A percentile compares a stretch with the other conserved stretches of the same genome.
Evolutionary conservation across 1,140 invertebrate species (phyloP).

Genomic region (Musca vetustissima): DNA sequence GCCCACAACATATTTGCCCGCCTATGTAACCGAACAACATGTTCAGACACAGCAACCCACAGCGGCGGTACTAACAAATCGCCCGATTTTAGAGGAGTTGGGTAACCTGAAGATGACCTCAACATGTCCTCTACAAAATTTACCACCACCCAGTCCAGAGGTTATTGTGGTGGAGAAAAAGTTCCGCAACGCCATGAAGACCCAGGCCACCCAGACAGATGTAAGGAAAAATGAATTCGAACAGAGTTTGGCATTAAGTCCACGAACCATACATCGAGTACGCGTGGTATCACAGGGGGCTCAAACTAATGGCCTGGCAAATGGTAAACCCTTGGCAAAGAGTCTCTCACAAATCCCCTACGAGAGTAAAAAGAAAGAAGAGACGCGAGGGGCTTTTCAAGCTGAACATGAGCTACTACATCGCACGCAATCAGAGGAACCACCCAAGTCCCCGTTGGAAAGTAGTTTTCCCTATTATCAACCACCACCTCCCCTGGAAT

Average conservation of each 20-base stretch:
- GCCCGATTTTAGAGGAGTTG: constrained; percentile 22
- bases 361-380: background rate
- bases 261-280: constrained; percentile 70
- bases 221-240: constrained; percentile 69
- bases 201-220: constrained; percentile 91
- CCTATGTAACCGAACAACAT: constrained; percentile 8
- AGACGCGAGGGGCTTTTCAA: background rate
- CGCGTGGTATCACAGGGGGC: constrained; percentile 87
- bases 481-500: constrained; percentile 40
- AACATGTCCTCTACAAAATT: background rate
- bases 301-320: constrained; percentile 78
- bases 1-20: constrained; percentile 13
- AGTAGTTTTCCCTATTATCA: constrained; percentile 50
- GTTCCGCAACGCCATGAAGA: constrained; percentile 84
- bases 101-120: constrained; percentile 1
- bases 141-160: constrained; percentile 42
- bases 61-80: constrained; percentile 12
- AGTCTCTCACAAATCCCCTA: constrained; percentile 75
- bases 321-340: constrained; percentile 74
- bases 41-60: constrained; percentile 26
- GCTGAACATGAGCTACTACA: constrained; percentile 74
- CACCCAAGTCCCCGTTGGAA: constrained; percentile 65
- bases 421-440: constrained; percentile 80
- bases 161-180: constrained; percentile 67
- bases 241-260: constrained; percentile 76